phyloP scores from a whole-genome alignment of 2,113 vertebrate genomes.

The Beaufortia kweichowensis region DNA sequence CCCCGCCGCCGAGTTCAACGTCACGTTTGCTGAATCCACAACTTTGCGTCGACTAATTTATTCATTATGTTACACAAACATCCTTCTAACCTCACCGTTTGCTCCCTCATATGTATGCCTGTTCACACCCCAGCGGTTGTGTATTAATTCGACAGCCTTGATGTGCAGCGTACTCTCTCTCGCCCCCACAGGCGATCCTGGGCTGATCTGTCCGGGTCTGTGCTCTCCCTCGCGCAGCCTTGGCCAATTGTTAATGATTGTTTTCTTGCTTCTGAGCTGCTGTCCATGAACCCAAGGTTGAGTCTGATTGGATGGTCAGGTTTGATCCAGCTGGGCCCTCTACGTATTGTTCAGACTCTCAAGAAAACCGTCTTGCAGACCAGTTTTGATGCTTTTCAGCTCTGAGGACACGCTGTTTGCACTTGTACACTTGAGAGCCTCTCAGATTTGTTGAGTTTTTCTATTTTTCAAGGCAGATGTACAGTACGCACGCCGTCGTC shows the following conservation, averaged over 20 bases:
- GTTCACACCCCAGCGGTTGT: conserved; percentile 17
- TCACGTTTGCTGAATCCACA: conserved; percentile 32
- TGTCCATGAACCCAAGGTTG: conserved; percentile 22
- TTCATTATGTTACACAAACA: conserved; percentile 32
- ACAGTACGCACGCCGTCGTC: background rate
- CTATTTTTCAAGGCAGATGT: background rate
- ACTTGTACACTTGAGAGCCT: background rate
- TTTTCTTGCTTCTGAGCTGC: conserved; percentile 27
- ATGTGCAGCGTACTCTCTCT: conserved; percentile 13
- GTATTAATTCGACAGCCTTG: conserved; percentile 32
- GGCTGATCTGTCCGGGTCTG: conserved; percentile 2
- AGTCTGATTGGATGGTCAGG: background rate
- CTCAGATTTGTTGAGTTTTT: conserved; percentile 1
- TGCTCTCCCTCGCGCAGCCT: conserved; percentile 11
- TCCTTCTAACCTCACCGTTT: conserved; percentile 12
- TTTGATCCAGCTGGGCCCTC: background rate
- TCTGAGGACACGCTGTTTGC: background rate
- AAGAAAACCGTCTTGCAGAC: background rate
- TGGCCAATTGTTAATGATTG: background rate
- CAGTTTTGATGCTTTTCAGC: background rate
- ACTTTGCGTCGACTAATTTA: conserved; percentile 9
- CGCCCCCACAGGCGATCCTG: conserved; percentile 10
- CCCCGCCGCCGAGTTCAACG: background rate
- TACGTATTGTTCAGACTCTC: conserved; percentile 1
- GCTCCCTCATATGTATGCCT: conserved; percentile 39